Evolutionary conservation across 2,113 vertebrate species (phyloP).

Genomic region (Microcebus lehilahytsara): DNA sequence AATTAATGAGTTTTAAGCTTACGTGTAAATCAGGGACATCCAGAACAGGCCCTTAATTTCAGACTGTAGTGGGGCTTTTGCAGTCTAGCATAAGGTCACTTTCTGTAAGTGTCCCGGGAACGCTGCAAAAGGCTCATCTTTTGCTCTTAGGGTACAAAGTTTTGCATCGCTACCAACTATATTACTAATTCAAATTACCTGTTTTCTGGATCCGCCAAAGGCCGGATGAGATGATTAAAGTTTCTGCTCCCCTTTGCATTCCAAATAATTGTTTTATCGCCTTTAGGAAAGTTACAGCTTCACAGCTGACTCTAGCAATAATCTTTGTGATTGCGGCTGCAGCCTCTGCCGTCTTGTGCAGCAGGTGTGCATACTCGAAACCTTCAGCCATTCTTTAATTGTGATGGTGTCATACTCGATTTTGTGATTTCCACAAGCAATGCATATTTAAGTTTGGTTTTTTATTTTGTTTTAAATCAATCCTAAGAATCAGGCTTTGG

Average conservation of each 20-base stretch:
- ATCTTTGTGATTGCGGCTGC: not conserved
- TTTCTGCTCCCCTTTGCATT: not conserved
- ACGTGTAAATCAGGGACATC: not conserved
- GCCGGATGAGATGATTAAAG: not conserved
- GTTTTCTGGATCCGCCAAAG: not conserved
- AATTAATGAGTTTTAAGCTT: not conserved
- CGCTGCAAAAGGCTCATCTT: rapidly evolving
- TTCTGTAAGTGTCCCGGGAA: not conserved
- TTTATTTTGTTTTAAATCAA: no score
- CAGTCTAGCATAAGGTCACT: not conserved
- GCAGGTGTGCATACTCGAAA: not conserved
- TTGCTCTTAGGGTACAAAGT: not conserved
- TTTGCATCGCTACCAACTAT: not conserved
- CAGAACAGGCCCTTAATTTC: not conserved
- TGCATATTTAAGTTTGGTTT: no score
- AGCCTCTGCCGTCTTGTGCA: not conserved
- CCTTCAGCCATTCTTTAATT: not conserved
- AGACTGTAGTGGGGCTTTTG: not conserved
- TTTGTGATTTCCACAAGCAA: not conserved
- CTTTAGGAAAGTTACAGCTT: not conserved
- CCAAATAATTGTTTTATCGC: not conserved
- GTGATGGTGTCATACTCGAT: not conserved
- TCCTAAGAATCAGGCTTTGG: not conserved
- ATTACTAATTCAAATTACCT: not conserved
- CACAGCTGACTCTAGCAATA: not conserved